Percentiles rank a stretch among this genome's conserved stretches.
Conservation (phyloP, 2,888 invertebrate species). For the Galerucella calmariensis region DNA sequence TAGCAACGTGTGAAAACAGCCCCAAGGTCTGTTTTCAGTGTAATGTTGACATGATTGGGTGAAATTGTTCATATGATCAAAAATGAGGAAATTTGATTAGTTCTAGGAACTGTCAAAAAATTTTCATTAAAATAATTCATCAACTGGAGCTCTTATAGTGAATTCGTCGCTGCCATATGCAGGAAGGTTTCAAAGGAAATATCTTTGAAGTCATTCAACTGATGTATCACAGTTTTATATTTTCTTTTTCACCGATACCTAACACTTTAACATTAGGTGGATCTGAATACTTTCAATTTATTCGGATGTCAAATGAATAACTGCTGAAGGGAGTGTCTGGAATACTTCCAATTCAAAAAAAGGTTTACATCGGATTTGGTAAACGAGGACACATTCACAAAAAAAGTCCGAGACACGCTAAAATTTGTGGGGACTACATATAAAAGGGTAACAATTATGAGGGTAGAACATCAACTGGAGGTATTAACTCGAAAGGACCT, state of each 20-base stretch:
- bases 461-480: constrained; percentile 11
- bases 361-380: constrained; percentile 29
- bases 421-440: constrained; percentile 26
- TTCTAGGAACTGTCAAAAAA: too few species aligned
- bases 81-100: too few species aligned
- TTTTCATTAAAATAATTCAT: too few species aligned
- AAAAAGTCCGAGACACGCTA: constrained; percentile 10
- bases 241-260: not conserved
- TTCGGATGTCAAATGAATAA: constrained; percentile 35
- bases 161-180: too few species aligned
- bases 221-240: not conserved
- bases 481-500: constrained; percentile 9
- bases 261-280: not conserved
- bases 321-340: constrained; percentile 20
- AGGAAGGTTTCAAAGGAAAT: too few species aligned
- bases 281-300: not conserved
- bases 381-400: constrained; percentile 25
- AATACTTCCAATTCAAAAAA: constrained; percentile 24
- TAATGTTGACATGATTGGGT: too few species aligned
- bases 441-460: constrained; percentile 28
- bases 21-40: too few species aligned
- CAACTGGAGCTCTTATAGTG: too few species aligned
- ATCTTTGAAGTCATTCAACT: too few species aligned
- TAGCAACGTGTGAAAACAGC: too few species aligned
- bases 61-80: too few species aligned